Evolutionary conservation across 1,140 invertebrate species (phyloP).

Genomic region (Cheumatopsyche charites): DNA sequence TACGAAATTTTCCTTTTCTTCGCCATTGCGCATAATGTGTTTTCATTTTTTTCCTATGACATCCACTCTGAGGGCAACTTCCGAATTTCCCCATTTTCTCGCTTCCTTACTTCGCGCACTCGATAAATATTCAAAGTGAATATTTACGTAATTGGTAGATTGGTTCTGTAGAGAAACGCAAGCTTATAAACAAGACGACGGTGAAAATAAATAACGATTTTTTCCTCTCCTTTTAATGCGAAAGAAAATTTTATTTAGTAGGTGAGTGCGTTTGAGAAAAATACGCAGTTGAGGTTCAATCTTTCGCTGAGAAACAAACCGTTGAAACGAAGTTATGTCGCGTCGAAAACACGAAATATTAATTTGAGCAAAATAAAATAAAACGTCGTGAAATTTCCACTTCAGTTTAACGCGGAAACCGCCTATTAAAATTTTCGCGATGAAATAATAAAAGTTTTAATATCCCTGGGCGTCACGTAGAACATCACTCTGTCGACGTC

Average conservation of each 20-base stretch:
- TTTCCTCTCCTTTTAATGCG: too few species aligned
- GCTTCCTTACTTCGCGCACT: neutral
- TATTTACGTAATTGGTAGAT: constrained; percentile 30
- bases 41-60: too few species aligned
- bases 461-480: constrained; percentile 26
- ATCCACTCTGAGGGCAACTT: too few species aligned
- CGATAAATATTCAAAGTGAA: constrained; percentile 11
- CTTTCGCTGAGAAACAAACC: too few species aligned
- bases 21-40: too few species aligned
- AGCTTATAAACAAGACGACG: constrained; percentile 39
- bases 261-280: too few species aligned
- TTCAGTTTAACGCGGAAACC: constrained; percentile 7
- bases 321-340: neutral
- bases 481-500: constrained; percentile 20
- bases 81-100: too few species aligned
- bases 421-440: constrained; percentile 20
- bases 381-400: neutral
- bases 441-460: constrained; percentile 32
- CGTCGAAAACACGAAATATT: neutral
- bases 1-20: neutral
- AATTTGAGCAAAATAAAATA: neutral
- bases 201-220: constrained; percentile 38
- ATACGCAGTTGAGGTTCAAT: too few species aligned
- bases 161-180: constrained; percentile 30
- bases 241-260: too few species aligned